phyloP scores from a whole-genome alignment of 2,113 vertebrate genomes.

The Gnathochromis pfefferi region DNA sequence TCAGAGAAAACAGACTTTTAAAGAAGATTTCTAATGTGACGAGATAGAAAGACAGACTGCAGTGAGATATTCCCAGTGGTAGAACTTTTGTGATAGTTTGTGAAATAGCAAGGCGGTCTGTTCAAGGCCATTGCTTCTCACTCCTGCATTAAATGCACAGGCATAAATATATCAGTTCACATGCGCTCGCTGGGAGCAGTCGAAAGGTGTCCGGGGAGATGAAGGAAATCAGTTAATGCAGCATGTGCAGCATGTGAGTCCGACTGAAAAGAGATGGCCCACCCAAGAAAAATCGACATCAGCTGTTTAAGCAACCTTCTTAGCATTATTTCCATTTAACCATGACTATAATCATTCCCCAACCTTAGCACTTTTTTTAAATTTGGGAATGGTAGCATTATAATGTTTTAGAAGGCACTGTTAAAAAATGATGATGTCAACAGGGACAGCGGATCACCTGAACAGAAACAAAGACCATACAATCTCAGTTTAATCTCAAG shows the following conservation, averaged over 20 bases:
- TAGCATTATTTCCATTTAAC: background rate
- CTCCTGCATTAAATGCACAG: background rate
- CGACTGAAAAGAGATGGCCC: background rate
- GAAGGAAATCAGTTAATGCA: background rate
- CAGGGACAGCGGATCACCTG: background rate
- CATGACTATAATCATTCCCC: background rate
- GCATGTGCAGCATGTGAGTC: background rate
- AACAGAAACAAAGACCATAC: background rate
- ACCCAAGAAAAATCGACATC: background rate
- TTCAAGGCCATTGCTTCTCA: background rate
- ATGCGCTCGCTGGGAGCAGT: background rate
- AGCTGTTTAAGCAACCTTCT: background rate
- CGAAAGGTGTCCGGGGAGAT: background rate
- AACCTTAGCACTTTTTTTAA: background rate
- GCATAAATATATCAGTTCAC: background rate
- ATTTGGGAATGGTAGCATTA: background rate
- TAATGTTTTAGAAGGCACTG: background rate
- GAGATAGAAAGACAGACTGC: background rate
- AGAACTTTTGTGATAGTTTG: background rate
- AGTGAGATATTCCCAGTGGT: background rate
- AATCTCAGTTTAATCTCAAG: background rate
- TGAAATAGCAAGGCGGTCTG: background rate
- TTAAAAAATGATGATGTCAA: background rate
- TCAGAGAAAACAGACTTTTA: background rate
- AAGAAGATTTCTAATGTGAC: background rate